A percentile compares a stretch with the other conserved stretches of the same genome.
Evolutionary conservation across 92 coral and sea anemone genomes (phyloP).

Genomic region (Heteractis magnifica): DNA sequence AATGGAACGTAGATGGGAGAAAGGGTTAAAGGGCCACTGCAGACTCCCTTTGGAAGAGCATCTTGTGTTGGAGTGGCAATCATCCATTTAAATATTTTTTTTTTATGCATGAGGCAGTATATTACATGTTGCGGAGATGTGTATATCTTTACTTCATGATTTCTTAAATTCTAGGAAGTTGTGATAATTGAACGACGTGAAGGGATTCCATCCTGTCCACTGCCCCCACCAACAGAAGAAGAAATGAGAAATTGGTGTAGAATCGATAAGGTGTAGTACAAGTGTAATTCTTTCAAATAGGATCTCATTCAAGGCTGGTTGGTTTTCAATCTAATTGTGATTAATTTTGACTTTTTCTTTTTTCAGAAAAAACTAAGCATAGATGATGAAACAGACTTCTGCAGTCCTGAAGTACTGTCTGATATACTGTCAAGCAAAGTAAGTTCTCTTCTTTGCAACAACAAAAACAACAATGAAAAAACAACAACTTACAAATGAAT

Average conservation of each 20-base stretch:
- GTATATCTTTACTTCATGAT: not conserved
- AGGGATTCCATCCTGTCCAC: conserved; percentile 73
- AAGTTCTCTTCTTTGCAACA: not conserved
- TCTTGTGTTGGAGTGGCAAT: no score
- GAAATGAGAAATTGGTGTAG: conserved; percentile 83
- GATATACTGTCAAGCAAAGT: conserved; percentile 90
- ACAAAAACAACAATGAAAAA: not conserved
- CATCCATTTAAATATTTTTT: no score
- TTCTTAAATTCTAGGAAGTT: conserved; percentile 36
- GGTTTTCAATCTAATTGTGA: not conserved
- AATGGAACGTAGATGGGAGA: no score
- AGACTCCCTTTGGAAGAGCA: no score
- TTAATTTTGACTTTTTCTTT: not conserved
- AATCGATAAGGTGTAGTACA: conserved; percentile 61
- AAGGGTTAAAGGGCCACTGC: no score
- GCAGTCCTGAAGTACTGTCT: conserved; percentile 72
- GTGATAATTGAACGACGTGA: conserved; percentile 58
- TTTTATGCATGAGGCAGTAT: not conserved
- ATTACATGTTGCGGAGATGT: not conserved
- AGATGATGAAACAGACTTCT: conserved; percentile 85
- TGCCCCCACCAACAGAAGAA: conserved; percentile 62
- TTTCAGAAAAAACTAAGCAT: conserved; percentile 73
- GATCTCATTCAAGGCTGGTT: no score
- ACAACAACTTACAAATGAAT: no score
- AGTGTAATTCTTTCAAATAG: not conserved